These are phyloP conservation scores for Crypturellus tataupa DNA, from an alignment of 2,797 vertebrate genomes.

Conservation along the genomic window DNA sequence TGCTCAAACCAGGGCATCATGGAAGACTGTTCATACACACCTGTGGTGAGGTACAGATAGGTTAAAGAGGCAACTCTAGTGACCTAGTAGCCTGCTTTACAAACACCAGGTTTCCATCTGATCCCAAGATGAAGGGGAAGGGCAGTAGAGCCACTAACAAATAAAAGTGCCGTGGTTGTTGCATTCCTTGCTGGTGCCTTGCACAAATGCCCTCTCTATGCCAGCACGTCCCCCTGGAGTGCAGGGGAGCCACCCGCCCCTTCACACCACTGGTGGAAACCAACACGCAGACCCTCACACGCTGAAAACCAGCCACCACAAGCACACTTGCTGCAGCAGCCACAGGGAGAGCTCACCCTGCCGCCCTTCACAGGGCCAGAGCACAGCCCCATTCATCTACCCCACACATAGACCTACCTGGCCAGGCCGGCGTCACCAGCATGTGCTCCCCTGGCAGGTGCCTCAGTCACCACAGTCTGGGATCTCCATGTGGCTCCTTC, in stretches of 20 bases:
- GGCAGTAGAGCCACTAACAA: background rate
- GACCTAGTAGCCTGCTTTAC: background rate
- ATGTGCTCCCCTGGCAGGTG: too few species aligned
- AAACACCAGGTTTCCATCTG: background rate
- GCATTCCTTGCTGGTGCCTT: background rate
- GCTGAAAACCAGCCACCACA: accelerated
- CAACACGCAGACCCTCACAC: accelerated
- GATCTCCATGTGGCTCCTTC: background rate
- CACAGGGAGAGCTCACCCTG: accelerated
- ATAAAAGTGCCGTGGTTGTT: background rate
- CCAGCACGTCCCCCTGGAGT: accelerated
- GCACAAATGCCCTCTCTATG: background rate
- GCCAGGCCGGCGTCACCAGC: background rate
- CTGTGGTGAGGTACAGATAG: background rate
- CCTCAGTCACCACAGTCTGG: too few species aligned
- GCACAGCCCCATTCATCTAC: background rate
- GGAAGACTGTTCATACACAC: background rate
- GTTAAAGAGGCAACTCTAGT: background rate
- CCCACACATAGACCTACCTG: background rate
- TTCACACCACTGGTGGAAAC: accelerated
- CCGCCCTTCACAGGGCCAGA: accelerated
- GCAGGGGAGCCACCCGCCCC: accelerated
- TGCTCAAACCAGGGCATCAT: background rate
- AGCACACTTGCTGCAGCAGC: too few species aligned
- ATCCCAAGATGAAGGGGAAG: background rate